Evolutionary conservation across 2,797 vertebrate genomes (phyloP), one percentile per base, ranked within the genome.

Genomic region (Nothura maculosa): DNA sequence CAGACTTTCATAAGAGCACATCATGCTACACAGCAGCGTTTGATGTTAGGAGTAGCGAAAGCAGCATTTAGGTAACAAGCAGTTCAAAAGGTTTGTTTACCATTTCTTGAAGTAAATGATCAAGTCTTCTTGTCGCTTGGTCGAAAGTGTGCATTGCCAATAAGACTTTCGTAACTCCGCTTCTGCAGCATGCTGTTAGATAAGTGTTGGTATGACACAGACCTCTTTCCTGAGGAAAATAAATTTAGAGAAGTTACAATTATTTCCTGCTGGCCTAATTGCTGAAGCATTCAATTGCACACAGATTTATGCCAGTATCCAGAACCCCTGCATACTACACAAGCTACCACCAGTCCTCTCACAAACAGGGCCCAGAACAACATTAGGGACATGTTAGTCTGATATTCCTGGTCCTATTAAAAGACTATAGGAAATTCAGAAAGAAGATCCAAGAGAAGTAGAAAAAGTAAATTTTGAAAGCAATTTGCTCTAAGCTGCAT

Each of bases 81-180:
- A 73, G 54, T 18, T 81, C 55, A 84, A 68, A 68, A 79, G 38
- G 63, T 28, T 80, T 24, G 15, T 94, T 98, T 96, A 98, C 97
- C 98, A 3, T 96, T 95, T 81, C 57, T 63, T 52, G 90, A 85
- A 95, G 87, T 20, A 87, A 89, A 81, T 21, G 88, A 84, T 98
- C 96, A 99, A 93, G 97, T 97, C 89, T 96, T 98, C 97, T 99
- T 98, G 95, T 99, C 99, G 81, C 98, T 97, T 87, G 98, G 97
- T 74, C 98, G 98, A 73, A 98, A 98, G 97, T 98, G 98, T 50
- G 98, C 94, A 38, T 94, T 98, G 36, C 98, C 97, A 94, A 98
- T 93, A 7, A 98, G 96, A 80, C 95, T 97, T 75, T 98, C 96
- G 1, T 97, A 98, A 89, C 97, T 98, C 86, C 98, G 97, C 97